Evolutionary conservation across 2,888 invertebrate genomes (phyloP), one percentile per base, ranked within the genome.

Genomic region (Eumacrocentrus americanus): DNA sequence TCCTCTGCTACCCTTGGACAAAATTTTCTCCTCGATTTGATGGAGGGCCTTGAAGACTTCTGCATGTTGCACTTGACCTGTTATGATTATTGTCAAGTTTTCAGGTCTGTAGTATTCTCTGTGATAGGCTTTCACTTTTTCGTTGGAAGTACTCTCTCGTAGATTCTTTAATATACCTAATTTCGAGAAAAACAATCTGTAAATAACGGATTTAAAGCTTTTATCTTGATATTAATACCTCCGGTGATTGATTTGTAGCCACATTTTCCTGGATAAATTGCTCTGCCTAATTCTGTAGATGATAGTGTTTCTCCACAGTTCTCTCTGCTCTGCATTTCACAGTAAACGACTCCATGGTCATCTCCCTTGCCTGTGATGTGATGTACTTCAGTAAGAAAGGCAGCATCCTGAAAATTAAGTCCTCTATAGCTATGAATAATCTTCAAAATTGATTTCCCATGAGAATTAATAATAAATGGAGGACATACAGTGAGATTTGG

Each of bases 291-390:
- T 67, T 86, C 86, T 57, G 87, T 80, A 69, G 89, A 86, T 62
- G 89, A 86, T 62, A 89, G 83, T 60, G 88, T 87, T 74, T 91
- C 91, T 3, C 91, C 90, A n/a, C 85, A 86, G 79, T 92, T 94
- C 79, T 94, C 94, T 25, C 87, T 79, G 0, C 90, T 92, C 81
- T 94, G 95, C 92, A 95, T 95, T 83, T 97, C 96, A 80, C 93
- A 94, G 79, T 96, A 96, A n/a, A 96, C 95, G 11, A 96, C 94
- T 14, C 97, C 97, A 9, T 91, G 94, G 83, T 97, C 91, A 67
- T 92, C 89, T 0, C 95, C 96, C 61, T 91, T 89, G 0, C 89
- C 91, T 71, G 91, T 93, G 63, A 96, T 85, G 78, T 96, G 95
- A 80, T 96, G 94, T 0, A 97, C 95, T 83, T 96, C 96, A 0